Evolutionary conservation across 2,797 vertebrate species (phyloP).

Genomic region (Myripristis jacobus): DNA sequence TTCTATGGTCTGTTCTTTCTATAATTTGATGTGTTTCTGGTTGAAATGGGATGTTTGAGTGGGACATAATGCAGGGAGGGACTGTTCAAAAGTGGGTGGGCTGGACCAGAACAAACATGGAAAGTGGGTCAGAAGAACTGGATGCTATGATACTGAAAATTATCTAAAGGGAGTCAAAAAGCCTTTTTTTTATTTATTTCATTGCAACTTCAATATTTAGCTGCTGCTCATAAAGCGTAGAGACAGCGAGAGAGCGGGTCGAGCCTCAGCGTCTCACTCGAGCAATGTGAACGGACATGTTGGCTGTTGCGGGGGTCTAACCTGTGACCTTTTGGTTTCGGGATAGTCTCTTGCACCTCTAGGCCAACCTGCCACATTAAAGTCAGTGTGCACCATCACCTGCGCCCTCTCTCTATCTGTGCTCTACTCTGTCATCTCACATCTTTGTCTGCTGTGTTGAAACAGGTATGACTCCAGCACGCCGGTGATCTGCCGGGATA

Average conservation of each 20-base stretch:
- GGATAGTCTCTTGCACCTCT: background rate
- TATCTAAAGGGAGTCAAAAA: no score
- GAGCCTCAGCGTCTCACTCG: background rate
- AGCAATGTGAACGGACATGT: background rate
- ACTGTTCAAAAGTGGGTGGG: background rate
- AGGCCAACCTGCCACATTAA: background rate
- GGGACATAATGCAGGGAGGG: no score
- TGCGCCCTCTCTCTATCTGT: background rate
- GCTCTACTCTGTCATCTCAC: background rate
- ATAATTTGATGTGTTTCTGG: no score
- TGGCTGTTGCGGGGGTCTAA: background rate
- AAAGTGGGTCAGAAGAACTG: no score
- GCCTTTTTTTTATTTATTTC: background rate
- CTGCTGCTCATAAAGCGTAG: background rate
- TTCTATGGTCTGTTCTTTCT: slow-evolving; percentile 1
- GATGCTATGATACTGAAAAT: no score
- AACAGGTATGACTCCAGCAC: background rate
- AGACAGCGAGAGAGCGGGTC: slow-evolving; percentile 1
- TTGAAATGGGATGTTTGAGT: no score
- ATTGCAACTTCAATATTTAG: background rate
- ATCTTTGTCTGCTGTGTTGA: background rate
- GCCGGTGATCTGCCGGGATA: background rate
- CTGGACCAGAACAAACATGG: background rate
- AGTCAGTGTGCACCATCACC: background rate
- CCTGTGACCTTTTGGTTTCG: background rate